Evolutionary conservation across 2,113 vertebrate genomes (phyloP).

Genomic region (Guaruba guarouba): DNA sequence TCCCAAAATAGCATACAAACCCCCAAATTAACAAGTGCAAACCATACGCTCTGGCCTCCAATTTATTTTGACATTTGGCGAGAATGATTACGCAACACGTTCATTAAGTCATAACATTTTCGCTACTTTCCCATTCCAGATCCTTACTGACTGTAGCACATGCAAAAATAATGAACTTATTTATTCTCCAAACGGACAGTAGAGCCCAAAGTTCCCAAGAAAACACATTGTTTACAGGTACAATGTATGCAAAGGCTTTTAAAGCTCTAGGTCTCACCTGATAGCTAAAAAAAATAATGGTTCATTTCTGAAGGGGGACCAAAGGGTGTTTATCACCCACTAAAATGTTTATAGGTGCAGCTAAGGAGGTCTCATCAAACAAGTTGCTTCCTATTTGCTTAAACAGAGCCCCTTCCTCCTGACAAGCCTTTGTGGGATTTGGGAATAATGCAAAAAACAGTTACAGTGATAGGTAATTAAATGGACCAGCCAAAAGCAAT

Average conservation of each 20-base stretch:
- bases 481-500: slow-evolving; percentile 66
- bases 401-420: slow-evolving; percentile 40
- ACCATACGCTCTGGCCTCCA: slow-evolving; percentile 25
- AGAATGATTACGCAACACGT: slow-evolving; percentile 52
- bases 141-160: slow-evolving; percentile 47
- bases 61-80: slow-evolving; percentile 65
- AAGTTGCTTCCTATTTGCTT: slow-evolving; percentile 39
- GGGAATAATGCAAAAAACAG: slow-evolving; percentile 60
- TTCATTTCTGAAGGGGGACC: not conserved
- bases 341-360: not conserved
- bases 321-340: not conserved
- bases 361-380: slow-evolving; percentile 18
- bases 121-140: slow-evolving; percentile 12
- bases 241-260: not conserved
- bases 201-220: slow-evolving; percentile 19
- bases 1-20: slow-evolving; percentile 35
- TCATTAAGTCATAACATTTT: slow-evolving; percentile 58
- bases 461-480: slow-evolving; percentile 68
- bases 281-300: not conserved
- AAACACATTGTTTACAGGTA: not conserved
- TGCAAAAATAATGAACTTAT: slow-evolving; percentile 44
- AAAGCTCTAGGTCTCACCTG: not conserved
- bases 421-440: slow-evolving; percentile 33
- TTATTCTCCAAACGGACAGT: slow-evolving; percentile 6
- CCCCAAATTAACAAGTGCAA: slow-evolving; percentile 53